phyloP scores from a whole-genome alignment of 2,888 invertebrate species.

The Neocrepidodera transversa region DNA sequence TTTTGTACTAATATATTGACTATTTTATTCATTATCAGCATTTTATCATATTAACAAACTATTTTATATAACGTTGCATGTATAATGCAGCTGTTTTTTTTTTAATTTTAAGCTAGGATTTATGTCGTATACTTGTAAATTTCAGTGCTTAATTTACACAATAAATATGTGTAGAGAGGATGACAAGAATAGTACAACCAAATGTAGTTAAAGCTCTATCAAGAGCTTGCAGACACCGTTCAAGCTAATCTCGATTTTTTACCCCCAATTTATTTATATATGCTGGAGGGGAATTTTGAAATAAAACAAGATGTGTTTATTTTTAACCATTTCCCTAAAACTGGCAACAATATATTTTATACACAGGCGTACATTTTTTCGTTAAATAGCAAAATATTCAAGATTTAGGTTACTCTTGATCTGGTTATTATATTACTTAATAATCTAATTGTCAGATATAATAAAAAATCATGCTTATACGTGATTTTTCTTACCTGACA shows the following conservation, averaged over 20 bases:
- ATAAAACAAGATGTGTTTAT: conserved; percentile 37
- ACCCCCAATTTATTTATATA: conserved; percentile 30
- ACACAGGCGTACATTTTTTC: neutral
- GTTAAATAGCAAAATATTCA: too few species aligned
- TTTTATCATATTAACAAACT: too few species aligned
- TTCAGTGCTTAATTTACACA: too few species aligned
- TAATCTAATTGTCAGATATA: too few species aligned
- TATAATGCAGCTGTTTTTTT: too few species aligned
- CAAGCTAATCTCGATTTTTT: conserved; percentile 29
- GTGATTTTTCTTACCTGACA: conserved; percentile 3
- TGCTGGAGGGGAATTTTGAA: conserved; percentile 21
- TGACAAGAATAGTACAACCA: conserved; percentile 7
- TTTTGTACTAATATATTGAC: too few species aligned
- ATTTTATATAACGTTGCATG: too few species aligned
- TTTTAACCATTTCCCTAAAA: conserved; percentile 32
- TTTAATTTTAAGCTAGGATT: too few species aligned
- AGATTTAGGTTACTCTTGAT: neutral
- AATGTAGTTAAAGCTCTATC: conserved; percentile 15
- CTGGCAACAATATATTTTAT: conserved; percentile 27
- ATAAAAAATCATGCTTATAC: neutral
- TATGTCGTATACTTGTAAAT: too few species aligned
- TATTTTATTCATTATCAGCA: too few species aligned
- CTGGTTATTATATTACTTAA: too few species aligned
- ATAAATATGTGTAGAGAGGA: neutral
- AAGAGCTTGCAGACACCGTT: conserved; percentile 31